Conservation (phyloP, 64 coral and sea anemone species). For the Montipora foliosa region DNA sequence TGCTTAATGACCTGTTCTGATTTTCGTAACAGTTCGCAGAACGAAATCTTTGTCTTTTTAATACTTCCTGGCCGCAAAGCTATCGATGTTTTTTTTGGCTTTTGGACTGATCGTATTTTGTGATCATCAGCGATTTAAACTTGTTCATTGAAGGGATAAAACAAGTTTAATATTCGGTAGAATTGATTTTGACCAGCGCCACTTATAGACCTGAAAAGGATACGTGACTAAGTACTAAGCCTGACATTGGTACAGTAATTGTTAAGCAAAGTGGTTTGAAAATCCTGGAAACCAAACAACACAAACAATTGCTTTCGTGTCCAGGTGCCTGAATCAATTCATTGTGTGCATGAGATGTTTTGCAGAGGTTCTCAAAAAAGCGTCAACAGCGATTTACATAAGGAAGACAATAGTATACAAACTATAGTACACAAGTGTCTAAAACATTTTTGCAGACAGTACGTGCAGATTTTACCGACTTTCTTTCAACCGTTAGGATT, state of each 20-base stretch:
- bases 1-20: not conserved
- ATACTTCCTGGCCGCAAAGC: too few relatives aligned
- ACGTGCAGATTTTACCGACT: not conserved
- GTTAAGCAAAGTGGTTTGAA: not conserved
- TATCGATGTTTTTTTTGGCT: not conserved
- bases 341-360: constrained; percentile 15
- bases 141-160: not conserved
- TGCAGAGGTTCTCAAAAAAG: constrained; percentile 3
- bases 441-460: not conserved
- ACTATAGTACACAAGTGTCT: not conserved
- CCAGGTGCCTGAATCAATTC: not conserved
- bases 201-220: not conserved
- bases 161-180: not conserved
- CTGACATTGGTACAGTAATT: constrained; percentile 12
- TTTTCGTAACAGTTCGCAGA: too few relatives aligned
- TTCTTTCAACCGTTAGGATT: too few relatives aligned
- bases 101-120: not conserved
- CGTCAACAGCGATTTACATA: constrained; percentile 1
- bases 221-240: not conserved
- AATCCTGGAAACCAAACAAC: constrained; percentile 37
- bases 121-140: not conserved
- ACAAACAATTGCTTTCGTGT: not conserved
- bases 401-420: not conserved
- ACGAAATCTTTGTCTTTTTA: too few relatives aligned
- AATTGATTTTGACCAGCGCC: not conserved